Base-by-base conservation (phyloP, 2,797 vertebrate genomes). In the Euphonia xanthogaster region DNA sequence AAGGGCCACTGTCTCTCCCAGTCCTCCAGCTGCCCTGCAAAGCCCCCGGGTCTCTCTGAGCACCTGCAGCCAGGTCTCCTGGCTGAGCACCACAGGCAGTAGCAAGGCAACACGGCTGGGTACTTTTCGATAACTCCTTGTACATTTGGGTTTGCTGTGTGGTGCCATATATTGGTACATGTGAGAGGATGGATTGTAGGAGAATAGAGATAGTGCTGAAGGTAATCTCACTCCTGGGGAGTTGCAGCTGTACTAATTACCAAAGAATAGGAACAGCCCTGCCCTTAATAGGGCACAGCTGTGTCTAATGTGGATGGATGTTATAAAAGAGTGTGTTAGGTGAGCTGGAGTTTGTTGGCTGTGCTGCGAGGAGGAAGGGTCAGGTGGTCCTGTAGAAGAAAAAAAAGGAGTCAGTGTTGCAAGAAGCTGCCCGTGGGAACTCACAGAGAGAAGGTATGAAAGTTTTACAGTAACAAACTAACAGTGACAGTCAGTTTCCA, bases 101-200 rank as follows among this genome's bases (percentile, higher is more conserved):
- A 17, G n/a, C 51, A 22, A 55, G 51, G 18, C 40, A 47, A 33
- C 2, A 6, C 1, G 0, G 60, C 22, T 1, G 0, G 23, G 14
- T n/a, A 19, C 3, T 24, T n/a, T 54, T 18, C 0, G 4, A 5
- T 39, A 27, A 1, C 8, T 57, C 11, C 61, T 19, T 0, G 2
- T 28, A 5, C 1, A 1, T 33, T 37, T 45, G 72, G 14, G 31
- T 13, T 35, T 65, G 45, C 25, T 3, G 0, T 2, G 2, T 3
- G 6, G 7, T 40, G 65, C 23, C 4, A 0, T 1, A 2, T 3
- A 24, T 14, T 33, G 27, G 53, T 1, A 35, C 54, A 33, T 12
- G n/a, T 33, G 54, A 23, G n/a, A 33, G n/a, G 54, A 55, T 55
- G n/a, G 22, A 55, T 35, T 55, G n/a, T 35, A 24, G 54, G 54